phyloP scores from a whole-genome alignment of 2,888 invertebrate species.

The Margaritifera margaritifera region DNA sequence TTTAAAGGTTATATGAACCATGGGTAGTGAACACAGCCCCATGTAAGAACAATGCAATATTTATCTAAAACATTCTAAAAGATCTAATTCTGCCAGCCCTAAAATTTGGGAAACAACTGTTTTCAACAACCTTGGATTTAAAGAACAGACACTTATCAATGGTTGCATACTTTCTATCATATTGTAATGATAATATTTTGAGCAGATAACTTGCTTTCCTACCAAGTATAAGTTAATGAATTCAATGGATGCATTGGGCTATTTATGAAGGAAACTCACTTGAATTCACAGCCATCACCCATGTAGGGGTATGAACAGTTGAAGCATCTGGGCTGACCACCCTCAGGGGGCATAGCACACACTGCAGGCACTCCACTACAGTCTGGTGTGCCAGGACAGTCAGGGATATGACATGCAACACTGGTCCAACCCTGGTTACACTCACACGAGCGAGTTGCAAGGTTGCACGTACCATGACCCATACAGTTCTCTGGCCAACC shows the following conservation, averaged over 20 bases:
- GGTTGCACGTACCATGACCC: constrained; percentile 57
- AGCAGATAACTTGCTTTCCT: no score
- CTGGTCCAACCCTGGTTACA: constrained; percentile 57
- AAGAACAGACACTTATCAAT: no score
- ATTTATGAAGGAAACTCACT: constrained; percentile 26
- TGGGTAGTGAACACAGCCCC: no score
- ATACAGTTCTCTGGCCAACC: constrained; percentile 58
- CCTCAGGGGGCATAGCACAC: constrained; percentile 36
- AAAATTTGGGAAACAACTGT: no score
- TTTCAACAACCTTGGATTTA: no score
- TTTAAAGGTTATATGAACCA: no score
- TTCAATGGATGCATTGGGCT: not conserved
- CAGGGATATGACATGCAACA: constrained; percentile 51
- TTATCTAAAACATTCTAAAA: no score
- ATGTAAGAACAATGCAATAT: no score
- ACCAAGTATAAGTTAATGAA: no score
- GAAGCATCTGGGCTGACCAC: constrained; percentile 47
- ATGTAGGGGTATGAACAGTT: constrained; percentile 49
- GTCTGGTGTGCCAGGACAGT: constrained; percentile 51
- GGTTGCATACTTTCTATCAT: no score
- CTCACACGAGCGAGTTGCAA: constrained; percentile 40
- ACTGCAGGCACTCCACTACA: constrained; percentile 46
- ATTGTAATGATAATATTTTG: no score
- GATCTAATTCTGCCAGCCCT: no score
- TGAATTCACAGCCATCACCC: constrained; percentile 55